Base-by-base conservation (phyloP, 2,888 invertebrate genomes). In the Phaonia tiefii region DNA sequence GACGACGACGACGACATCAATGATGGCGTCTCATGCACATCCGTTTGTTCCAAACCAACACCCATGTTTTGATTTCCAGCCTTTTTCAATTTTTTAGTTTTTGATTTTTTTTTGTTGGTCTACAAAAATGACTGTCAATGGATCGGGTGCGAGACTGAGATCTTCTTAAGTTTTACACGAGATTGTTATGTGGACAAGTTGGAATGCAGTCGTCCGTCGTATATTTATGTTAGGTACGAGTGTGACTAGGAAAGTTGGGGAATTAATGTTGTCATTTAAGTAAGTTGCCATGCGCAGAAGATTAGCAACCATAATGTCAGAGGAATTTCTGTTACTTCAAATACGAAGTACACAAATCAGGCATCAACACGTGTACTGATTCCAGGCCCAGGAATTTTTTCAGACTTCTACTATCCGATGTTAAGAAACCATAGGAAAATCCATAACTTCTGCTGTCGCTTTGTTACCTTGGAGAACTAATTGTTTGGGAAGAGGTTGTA, bases 1-100 rank as follows among this genome's bases (percentile, higher is more conserved):
- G 63, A 20, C 60, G 46, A 49, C 69, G 51, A 54, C 70, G 72
- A 81, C 66, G 63, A 63, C 75, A 78, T 66, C 81, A 81, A 78
- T 78, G 69, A 81, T 81, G 81, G 81, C 81, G 81, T 81, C 81
- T 81, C 81, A 81, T 81, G 81, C 78, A 81, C 81, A 81, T 81
- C 81, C 81, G 81, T 72, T 81, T 78, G 39, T 31, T 3, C 4
- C 31, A 5, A n/a, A 66, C 56, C 58, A 70, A 69, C 78, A 78
- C 75, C 69, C 78, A 81, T 81, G 63, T 81, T 81, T 81, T 69
- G 49, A 70, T 76, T 49, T 60, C 22, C 54, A 54, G 54, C 25
- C 54, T 60, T 60, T 56, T 51, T 15, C 49, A 22, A n/a, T n/a
- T n/a, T n/a, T n/a, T n/a, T n/a, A n/a, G 8, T 17, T 17, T 46